phyloP scores from a whole-genome alignment of 2,113 vertebrate species.

The Lucifuga dentata region DNA sequence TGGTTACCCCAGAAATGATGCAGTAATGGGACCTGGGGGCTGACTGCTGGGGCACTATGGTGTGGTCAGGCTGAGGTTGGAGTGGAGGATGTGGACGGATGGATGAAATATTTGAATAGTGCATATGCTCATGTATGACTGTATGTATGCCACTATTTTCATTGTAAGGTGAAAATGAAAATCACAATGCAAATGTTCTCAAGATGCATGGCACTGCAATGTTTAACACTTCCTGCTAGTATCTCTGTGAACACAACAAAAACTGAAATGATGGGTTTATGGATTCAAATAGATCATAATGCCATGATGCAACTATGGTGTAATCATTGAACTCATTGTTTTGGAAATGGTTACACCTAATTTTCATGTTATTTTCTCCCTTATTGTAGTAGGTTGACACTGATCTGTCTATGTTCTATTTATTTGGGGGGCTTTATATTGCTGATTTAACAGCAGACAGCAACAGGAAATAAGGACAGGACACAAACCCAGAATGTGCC shows the following conservation, averaged over 20 bases:
- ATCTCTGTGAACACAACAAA: constrained; percentile 3
- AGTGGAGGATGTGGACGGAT: constrained; percentile 23
- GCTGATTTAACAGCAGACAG: no score
- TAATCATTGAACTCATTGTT: no score
- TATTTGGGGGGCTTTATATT: no score
- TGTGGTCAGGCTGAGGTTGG: constrained; percentile 6
- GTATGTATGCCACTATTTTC: no score
- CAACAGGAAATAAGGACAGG: no score
- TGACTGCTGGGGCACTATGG: background rate
- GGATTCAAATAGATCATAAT: background rate
- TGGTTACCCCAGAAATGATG: constrained; percentile 62
- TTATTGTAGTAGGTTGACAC: no score
- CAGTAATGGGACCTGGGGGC: constrained; percentile 40
- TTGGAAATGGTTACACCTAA: no score
- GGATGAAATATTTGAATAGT: constrained; percentile 38
- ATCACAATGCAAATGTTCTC: constrained; percentile 38
- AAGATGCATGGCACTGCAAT: constrained; percentile 18
- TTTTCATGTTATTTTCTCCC: no score
- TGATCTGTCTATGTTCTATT: no score
- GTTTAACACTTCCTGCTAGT: constrained; percentile 20
- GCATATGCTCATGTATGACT: background rate
- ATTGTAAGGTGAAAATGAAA: constrained; percentile 55
- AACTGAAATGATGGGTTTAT: background rate
- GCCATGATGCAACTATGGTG: no score
- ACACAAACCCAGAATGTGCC: no score